Conservation (phyloP, 2,888 invertebrate species). For the Apeira syringaria region DNA sequence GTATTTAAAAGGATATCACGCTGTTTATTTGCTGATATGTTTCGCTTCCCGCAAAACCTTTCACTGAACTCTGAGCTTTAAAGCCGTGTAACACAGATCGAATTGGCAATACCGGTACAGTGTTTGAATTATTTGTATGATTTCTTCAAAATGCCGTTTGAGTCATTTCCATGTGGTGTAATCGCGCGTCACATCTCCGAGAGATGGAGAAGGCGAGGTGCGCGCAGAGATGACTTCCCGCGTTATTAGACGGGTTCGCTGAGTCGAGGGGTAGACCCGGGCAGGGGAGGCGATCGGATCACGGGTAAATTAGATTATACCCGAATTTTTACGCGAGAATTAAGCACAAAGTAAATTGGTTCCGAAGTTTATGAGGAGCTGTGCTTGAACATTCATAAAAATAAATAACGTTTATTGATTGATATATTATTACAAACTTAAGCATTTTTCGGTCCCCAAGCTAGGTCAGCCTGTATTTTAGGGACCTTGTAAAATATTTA, state of each 20-base stretch:
- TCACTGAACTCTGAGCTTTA: conserved; percentile 1
- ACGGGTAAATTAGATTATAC: conserved; percentile 18
- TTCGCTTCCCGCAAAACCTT: neutral
- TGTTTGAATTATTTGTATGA: conserved; percentile 1
- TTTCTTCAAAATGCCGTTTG: conserved; percentile 30
- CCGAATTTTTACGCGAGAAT: conserved; percentile 13
- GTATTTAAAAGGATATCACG: conserved; percentile 13
- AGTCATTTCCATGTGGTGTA: conserved; percentile 32
- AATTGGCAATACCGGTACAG: neutral
- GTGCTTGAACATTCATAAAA: no score
- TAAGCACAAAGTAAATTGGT: neutral
- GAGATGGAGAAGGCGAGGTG: conserved; percentile 6
- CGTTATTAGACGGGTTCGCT: conserved; percentile 30
- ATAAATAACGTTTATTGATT: no score
- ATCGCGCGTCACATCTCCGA: conserved; percentile 29
- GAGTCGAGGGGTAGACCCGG: conserved; percentile 3
- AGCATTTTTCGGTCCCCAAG: no score
- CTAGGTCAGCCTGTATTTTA: no score
- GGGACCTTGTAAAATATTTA: no score
- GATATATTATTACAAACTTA: no score
- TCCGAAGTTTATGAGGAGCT: neutral
- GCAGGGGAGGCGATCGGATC: conserved; percentile 16
- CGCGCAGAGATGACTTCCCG: conserved; percentile 27
- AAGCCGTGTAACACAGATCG: neutral
- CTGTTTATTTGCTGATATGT: conserved; percentile 26